Base-by-base conservation (phyloP, 2,888 invertebrate species). In the Pyralis farinalis region DNA sequence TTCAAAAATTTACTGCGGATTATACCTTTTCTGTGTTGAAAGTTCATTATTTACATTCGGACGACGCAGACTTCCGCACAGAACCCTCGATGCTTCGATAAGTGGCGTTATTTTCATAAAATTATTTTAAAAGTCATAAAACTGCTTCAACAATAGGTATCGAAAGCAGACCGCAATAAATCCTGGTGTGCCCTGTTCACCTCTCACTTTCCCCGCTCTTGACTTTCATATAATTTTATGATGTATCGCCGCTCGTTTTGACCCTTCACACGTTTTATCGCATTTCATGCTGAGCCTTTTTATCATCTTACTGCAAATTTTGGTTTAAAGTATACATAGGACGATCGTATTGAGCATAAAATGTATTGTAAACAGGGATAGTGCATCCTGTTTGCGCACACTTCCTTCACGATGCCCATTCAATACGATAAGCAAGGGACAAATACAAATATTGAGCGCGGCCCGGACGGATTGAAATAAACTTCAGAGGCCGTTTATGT, bases 161-260 rank as follows among this genome's bases (percentile, higher is more conserved):
- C 83, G 78, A 81, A 76, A 78, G 71, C 87, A 83, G 82, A 73
- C 85, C 79, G 79, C 76, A 71, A 87, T 88, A 88, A 87, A 87
- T 87, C 76, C 64, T 44, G 53, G 58, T 45, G 64, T 64, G 72
- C 70, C 74, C 72, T 71, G 73, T 73, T 82, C 85, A 80, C 82
- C 83, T 83, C 77, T 72, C 80, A 76, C 80, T 78, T 78, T 72
- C 77, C 72, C 83, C 79, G 79, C 79, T 76, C 82, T 86, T 84
- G 88, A 86, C 86, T 87, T 87, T 88, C 79, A 87, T 86, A 83
- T 88, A 86, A 87, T 85, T 86, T 86, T 83, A 85, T 86, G 87
- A 88, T 88, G 77, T 87, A 87, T 86, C 68, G 82, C 52, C 67
- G 76, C 68, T 71, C 78, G 71, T 75, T 80, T 71, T 86, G 87